A percentile compares a stretch with the other conserved stretches of the same genome.
These are phyloP conservation scores for Corynorhinus townsendii DNA, from an alignment of 2,113 vertebrate genomes.

Conservation along the genomic window DNA sequence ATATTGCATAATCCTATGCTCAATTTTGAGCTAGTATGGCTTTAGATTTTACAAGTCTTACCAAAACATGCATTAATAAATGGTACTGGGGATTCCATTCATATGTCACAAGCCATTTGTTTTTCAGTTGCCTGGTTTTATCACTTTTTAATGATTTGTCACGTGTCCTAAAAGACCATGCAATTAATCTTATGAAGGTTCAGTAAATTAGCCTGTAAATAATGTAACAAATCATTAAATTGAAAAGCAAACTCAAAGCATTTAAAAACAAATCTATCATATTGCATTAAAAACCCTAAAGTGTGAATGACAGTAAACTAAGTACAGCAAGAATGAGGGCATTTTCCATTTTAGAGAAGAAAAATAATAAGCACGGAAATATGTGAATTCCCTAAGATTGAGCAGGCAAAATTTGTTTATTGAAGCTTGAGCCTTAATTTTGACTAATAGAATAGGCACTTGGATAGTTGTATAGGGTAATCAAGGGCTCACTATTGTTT, in stretches of 20 bases:
- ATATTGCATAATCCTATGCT: neutral
- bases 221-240: slow-evolving; percentile 65
- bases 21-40: neutral
- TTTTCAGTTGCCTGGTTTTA: slow-evolving; percentile 59
- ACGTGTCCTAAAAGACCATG: slow-evolving; percentile 48
- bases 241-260: slow-evolving; percentile 37
- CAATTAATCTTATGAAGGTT: slow-evolving; percentile 43
- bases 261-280: slow-evolving; percentile 63
- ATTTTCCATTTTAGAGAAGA: neutral
- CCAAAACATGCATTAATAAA: neutral
- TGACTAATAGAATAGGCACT: neutral
- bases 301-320: slow-evolving; percentile 19
- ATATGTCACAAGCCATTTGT: slow-evolving; percentile 22
- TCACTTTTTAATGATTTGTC: slow-evolving; percentile 64
- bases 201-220: slow-evolving; percentile 51
- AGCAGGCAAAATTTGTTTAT: neutral
- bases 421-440: neutral
- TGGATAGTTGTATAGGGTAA: neutral
- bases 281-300: slow-evolving; percentile 14
- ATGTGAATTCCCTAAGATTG: neutral
- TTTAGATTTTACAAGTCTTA: neutral
- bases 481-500: neutral
- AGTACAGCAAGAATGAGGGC: neutral
- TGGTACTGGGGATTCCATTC: neutral
- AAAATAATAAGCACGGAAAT: neutral